Evolutionary conservation across 2,113 vertebrate species (phyloP).

Genomic region (Potamarius usumacintae): DNA sequence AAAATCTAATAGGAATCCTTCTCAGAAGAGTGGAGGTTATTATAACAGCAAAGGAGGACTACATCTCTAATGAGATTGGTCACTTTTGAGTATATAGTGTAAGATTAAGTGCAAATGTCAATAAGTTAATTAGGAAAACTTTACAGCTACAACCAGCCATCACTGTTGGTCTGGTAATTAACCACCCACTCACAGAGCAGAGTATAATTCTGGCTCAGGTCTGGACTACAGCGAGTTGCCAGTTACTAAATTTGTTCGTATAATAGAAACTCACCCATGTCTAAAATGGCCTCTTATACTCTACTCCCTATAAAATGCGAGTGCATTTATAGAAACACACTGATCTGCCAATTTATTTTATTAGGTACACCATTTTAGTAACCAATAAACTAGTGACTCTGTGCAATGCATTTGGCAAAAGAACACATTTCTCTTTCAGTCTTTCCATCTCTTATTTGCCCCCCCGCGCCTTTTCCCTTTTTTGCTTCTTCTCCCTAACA

Average conservation of each 20-base stretch:
- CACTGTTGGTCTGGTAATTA: slow-evolving; percentile 67
- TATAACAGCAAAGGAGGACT: too few relatives aligned
- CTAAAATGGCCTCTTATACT: background rate
- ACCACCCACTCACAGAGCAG: slow-evolving; percentile 63
- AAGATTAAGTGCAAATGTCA: background rate
- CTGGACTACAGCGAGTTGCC: slow-evolving; percentile 45
- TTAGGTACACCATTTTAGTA: background rate
- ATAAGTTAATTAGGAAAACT: background rate
- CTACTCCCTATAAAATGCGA: background rate
- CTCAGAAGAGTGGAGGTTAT: too few relatives aligned
- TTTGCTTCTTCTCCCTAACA: slow-evolving; percentile 51
- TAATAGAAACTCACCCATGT: background rate
- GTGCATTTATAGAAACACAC: background rate
- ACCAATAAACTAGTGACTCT: background rate
- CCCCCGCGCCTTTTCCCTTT: background rate
- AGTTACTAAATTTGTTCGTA: background rate
- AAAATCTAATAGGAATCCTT: too few relatives aligned
- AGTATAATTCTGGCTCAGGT: slow-evolving; percentile 68
- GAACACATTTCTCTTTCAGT: slow-evolving; percentile 44
- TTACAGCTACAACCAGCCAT: background rate
- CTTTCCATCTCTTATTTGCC: slow-evolving; percentile 5
- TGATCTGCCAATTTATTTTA: too few relatives aligned
- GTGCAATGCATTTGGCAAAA: slow-evolving; percentile 56
- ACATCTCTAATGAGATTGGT: background rate
- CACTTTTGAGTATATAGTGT: background rate